Conservation (phyloP, 2,797 vertebrate genomes). For the Strix occidentalis region DNA sequence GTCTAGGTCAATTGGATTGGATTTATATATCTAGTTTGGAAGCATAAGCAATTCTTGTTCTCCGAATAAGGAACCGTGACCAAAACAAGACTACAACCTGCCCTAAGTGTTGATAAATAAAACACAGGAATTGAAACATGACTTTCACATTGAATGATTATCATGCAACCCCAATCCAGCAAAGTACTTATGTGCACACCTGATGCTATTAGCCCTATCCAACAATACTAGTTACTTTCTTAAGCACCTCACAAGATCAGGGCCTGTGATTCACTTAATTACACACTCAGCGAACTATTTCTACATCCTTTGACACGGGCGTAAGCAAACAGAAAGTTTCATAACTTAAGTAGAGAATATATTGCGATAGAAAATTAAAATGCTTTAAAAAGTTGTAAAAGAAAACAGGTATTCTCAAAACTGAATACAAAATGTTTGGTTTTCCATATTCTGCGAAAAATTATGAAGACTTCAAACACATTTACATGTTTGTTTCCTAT, state of each 20-base stretch:
- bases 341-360: not conserved
- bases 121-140: not conserved
- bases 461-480: not conserved
- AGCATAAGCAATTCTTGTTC: not conserved
- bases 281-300: constrained; percentile 11
- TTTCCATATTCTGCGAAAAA: not conserved
- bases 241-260: not conserved
- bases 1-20: not conserved
- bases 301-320: constrained; percentile 16
- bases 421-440: accelerated
- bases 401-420: not conserved
- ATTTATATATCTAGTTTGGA: not conserved
- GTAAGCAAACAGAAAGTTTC: constrained; percentile 3
- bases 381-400: not conserved
- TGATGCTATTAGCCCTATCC: not conserved
- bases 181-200: not conserved
- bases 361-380: not conserved
- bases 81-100: not conserved
- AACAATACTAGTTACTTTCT: not conserved
- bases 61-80: not conserved
- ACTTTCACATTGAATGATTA: not conserved
- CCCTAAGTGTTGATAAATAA: not conserved
- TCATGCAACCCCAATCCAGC: not conserved
- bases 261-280: constrained; percentile 41
- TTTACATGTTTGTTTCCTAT: not conserved